Conservation (phyloP, 2,113 vertebrate species). For the Apeltes quadracus region DNA sequence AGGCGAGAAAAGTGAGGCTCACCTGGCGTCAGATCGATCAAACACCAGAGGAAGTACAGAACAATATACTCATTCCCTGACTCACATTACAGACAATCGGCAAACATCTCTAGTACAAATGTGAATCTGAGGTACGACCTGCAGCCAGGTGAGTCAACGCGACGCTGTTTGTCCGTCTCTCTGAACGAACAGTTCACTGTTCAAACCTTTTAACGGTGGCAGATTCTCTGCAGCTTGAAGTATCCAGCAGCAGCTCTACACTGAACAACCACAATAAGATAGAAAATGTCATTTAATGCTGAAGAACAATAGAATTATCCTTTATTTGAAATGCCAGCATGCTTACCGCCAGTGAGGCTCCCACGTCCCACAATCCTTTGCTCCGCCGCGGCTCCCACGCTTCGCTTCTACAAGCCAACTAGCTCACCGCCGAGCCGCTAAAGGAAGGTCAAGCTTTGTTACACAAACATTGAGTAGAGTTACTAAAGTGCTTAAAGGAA, state of each 20-base stretch:
- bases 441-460: background rate
- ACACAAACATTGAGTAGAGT: background rate
- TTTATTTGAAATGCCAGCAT: background rate
- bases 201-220: too few relatives aligned
- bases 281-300: background rate
- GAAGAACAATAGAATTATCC: constrained; percentile 17
- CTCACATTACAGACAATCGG: background rate
- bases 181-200: too few relatives aligned
- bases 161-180: too few relatives aligned
- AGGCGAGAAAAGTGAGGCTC: background rate
- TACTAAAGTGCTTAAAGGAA: background rate
- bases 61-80: background rate
- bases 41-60: background rate
- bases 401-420: constrained; percentile 35
- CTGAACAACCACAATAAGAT: background rate
- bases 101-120: background rate
- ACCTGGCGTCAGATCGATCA: background rate
- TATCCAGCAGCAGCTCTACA: background rate
- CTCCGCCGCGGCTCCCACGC: constrained; percentile 40
- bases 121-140: background rate
- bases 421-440: constrained; percentile 58
- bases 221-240: background rate
- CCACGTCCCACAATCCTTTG: constrained; percentile 23
- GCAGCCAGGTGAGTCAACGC: background rate
- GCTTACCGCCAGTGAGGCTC: background rate